Base-by-base conservation (phyloP, 2,113 vertebrate genomes). In the Puffinus mauretanicus region DNA sequence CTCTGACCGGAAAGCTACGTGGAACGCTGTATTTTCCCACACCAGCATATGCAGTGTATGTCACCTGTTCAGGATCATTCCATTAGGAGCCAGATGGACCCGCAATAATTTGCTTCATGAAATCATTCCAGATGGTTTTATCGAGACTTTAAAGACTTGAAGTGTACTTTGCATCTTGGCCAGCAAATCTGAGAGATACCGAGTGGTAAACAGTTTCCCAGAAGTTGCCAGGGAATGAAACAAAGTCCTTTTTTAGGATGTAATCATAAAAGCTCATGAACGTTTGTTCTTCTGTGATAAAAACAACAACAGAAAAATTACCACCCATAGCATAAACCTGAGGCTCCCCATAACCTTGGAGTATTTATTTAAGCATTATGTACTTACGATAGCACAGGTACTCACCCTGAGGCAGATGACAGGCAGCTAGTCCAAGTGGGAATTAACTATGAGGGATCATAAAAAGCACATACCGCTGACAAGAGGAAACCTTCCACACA, bases 81-180 rank as follows among this genome's bases (percentile, higher is more conserved):
- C 65, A 26, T 27, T 29, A 71, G 58, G 27, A 83, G 30, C 34
- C 86, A 93, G 73, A 62, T 8, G 51, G 42, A 57, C 19, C 25
- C 3, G 2, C 0, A 4, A 44, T 32, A 21, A 61, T 58, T 71
- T 55, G 25, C 76, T 73, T 42, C 22, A 2, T 38, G 25, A 76
- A 89, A 87, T 13, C 9, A 76, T 21, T 86, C 69, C 86, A 52
- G 66, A 49, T 70, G 36, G 44, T 44, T 88, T 85, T 82, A 69
- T 27, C 52, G 93, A 38, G 69, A 67, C 47, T 91, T 93, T 26
- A 79, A 94, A 64, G 52, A 29, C 70, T 69, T 60, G 0, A 65
- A 51, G 51, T 77, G 92, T 82, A 95, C 96, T 97, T 95, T 96
- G 94, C 94, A 85, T 93, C 78, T 79, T 91, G 90, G 78, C 40